phyloP scores from a whole-genome alignment of 2,888 invertebrate genomes.

The Vannuccia rotundouncinata region DNA sequence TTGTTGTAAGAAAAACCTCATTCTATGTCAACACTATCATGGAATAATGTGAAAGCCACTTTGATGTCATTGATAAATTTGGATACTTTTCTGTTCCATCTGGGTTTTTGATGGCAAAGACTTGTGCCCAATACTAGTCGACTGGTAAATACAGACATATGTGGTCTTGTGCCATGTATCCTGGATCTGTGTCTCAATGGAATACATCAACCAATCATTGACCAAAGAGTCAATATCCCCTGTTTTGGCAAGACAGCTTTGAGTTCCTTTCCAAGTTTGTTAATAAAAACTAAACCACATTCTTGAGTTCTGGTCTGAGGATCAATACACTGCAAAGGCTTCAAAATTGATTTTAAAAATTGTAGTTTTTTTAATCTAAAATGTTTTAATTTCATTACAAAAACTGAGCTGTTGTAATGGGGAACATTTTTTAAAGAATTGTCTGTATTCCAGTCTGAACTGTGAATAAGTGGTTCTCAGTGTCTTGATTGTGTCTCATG shows the following conservation, averaged over 20 bases:
- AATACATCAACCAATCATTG: background rate
- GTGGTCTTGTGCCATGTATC: background rate
- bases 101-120: background rate
- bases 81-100: background rate
- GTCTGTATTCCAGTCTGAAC: constrained; percentile 12
- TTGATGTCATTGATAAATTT: background rate
- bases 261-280: no score
- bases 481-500: constrained; percentile 4
- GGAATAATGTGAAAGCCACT: background rate
- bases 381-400: constrained; percentile 8
- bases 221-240: background rate
- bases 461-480: constrained; percentile 17
- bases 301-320: constrained; percentile 17
- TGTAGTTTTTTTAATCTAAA: background rate
- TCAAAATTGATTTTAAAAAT: constrained; percentile 2
- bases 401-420: constrained; percentile 5
- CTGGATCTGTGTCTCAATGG: background rate
- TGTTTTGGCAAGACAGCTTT: no score
- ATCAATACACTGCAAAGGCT: constrained; percentile 17
- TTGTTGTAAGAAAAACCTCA: background rate
- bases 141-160: background rate
- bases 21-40: background rate
- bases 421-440: constrained; percentile 11
- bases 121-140: background rate
- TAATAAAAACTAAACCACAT: constrained; percentile 5